Evolutionary conservation across 2,888 invertebrate species (phyloP).

Genomic region (Malacosoma neustria): DNA sequence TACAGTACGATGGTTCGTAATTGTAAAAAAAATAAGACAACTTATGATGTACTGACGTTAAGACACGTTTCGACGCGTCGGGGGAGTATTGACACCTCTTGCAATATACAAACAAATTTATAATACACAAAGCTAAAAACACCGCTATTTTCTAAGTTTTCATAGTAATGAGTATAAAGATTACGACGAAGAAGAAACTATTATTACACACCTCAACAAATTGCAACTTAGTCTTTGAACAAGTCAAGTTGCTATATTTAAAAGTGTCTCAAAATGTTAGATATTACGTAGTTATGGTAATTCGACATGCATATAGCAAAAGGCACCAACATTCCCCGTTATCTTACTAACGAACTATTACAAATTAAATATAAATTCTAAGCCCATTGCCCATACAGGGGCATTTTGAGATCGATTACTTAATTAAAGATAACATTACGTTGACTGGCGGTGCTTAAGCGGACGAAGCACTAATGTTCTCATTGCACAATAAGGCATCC

Average conservation of each 20-base stretch:
- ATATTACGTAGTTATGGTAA: too few species aligned
- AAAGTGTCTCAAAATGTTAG: too few species aligned
- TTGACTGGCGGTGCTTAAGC: conserved; percentile 60
- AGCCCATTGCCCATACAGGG: conserved; percentile 52
- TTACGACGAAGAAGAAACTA: too few species aligned
- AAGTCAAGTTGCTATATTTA: too few species aligned
- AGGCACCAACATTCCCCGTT: conserved; percentile 16
- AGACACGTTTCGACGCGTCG: conserved; percentile 16
- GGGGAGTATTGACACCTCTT: neutral
- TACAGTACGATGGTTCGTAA: conserved; percentile 51
- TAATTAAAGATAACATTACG: conserved; percentile 40
- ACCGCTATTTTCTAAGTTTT: too few species aligned
- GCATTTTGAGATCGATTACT: conserved; percentile 71
- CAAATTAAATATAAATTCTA: conserved; percentile 35
- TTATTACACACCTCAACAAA: too few species aligned
- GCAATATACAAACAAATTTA: too few species aligned
- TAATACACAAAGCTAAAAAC: too few species aligned
- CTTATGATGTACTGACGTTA: conserved; percentile 50
- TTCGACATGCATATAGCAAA: too few species aligned
- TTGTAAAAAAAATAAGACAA: conserved; percentile 50
- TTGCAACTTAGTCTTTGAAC: too few species aligned
- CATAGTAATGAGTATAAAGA: too few species aligned
- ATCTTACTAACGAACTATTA: conserved; percentile 1
- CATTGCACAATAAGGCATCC: conserved; percentile 36
- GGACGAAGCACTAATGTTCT: conserved; percentile 40